Evolutionary conservation across 2,113 vertebrate genomes (phyloP).

Genomic region (Calyptomena viridis): DNA sequence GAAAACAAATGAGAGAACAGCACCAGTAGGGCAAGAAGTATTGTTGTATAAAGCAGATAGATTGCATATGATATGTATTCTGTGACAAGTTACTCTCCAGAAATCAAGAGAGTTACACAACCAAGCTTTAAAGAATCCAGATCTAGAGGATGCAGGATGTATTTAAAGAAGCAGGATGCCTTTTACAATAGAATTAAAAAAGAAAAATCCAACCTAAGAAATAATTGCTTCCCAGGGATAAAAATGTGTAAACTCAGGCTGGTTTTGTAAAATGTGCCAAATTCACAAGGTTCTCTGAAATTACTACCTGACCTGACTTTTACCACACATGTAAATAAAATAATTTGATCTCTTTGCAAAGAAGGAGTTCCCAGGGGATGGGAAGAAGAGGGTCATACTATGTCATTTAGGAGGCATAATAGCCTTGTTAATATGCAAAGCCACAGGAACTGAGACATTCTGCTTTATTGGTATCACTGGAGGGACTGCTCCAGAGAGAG

Average conservation of each 20-base stretch:
- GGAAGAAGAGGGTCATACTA: background rate
- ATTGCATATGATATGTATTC: background rate
- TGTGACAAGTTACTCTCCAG: background rate
- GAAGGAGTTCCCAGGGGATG: background rate
- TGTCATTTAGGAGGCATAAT: background rate
- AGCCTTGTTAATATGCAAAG: slow-evolving; percentile 7
- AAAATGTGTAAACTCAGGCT: background rate
- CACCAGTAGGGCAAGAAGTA: background rate
- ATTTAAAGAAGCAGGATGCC: background rate
- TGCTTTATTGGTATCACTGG: background rate
- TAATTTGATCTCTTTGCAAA: background rate
- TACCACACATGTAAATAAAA: background rate
- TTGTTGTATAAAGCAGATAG: background rate
- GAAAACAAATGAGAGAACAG: background rate
- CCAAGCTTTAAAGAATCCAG: background rate
- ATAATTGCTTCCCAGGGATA: background rate
- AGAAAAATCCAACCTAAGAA: background rate
- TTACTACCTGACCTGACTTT: background rate
- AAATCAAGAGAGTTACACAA: background rate
- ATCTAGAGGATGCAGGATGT: background rate
- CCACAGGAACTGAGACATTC: background rate
- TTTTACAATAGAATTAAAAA: background rate
- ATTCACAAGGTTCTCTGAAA: background rate
- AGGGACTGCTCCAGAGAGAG: background rate
- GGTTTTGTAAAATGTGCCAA: background rate